Conservation (phyloP, 2,888 invertebrate species). For the Cataglyphis cursor region DNA sequence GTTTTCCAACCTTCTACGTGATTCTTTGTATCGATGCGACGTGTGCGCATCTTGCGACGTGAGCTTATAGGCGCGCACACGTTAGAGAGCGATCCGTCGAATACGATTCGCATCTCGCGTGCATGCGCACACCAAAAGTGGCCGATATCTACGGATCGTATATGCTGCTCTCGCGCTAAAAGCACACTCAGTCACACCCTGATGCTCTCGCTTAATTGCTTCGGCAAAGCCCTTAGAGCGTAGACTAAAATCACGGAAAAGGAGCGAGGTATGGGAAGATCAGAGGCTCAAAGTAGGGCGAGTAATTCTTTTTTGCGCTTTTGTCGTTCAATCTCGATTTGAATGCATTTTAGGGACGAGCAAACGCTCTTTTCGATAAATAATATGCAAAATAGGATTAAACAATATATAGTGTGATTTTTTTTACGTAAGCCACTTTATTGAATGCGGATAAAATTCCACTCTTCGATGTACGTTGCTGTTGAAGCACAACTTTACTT, state of each 20-base stretch:
- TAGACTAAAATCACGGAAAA: conserved; percentile 41
- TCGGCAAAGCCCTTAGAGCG: conserved; percentile 53
- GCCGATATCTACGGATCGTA: conserved; percentile 64
- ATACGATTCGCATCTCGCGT: conserved; percentile 48
- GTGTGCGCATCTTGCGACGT: conserved; percentile 35
- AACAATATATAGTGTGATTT: not conserved
- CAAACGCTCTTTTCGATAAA: not conserved
- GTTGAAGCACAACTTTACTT: conserved; percentile 58
- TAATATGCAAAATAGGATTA: not conserved
- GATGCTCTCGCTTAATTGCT: conserved; percentile 67
- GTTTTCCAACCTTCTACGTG: conserved; percentile 57
- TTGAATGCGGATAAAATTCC: not conserved
- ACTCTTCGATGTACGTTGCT: conserved; percentile 3
- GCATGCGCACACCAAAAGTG: conserved; percentile 52
- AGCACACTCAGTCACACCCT: conserved; percentile 65
- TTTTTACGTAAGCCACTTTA: not conserved
- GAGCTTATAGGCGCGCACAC: conserved; percentile 42
- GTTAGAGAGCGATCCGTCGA: conserved; percentile 40
- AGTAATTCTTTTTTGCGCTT: not conserved
- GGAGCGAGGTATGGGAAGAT: conserved; percentile 12
- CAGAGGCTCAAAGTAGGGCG: conserved; percentile 3
- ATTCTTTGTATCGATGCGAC: conserved; percentile 54
- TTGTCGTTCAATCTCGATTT: not conserved
- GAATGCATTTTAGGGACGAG: not conserved
- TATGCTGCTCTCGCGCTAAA: conserved; percentile 54